phyloP scores from a whole-genome alignment of 2,797 vertebrate genomes.

The Cyprinodon diabolis region DNA sequence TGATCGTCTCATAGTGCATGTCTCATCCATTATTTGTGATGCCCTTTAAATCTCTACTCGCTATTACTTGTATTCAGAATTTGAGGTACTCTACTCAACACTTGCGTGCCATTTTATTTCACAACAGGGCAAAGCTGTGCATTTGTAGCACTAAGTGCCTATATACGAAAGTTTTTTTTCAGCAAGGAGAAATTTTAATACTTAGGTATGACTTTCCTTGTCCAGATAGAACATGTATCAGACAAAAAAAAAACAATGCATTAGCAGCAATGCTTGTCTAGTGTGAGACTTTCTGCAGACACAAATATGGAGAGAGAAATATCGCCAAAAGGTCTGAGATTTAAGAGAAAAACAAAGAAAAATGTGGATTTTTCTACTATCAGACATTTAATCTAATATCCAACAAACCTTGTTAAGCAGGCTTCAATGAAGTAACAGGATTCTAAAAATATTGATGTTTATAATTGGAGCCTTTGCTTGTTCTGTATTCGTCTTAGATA shows the following conservation, averaged over 20 bases:
- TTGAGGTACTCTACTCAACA: slow-evolving; percentile 18
- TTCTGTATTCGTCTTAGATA: slow-evolving; percentile 41
- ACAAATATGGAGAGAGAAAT: slow-evolving; percentile 27
- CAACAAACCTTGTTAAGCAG: slow-evolving; percentile 53
- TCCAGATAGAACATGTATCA: slow-evolving; percentile 48
- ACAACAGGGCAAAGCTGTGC: slow-evolving; percentile 34
- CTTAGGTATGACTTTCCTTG: slow-evolving; percentile 51
- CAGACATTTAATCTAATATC: slow-evolving; percentile 50
- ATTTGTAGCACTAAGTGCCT: slow-evolving; percentile 54
- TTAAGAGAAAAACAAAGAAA: slow-evolving; percentile 51
- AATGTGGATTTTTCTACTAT: slow-evolving; percentile 41
- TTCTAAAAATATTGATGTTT: slow-evolving; percentile 42
- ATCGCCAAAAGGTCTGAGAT: slow-evolving; percentile 28
- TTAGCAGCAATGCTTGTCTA: slow-evolving; percentile 37
- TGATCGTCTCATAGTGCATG: slow-evolving; percentile 58
- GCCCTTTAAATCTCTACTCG: slow-evolving; percentile 40
- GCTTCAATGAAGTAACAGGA: slow-evolving; percentile 62
- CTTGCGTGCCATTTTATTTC: slow-evolving; percentile 5
- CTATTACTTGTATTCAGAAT: slow-evolving; percentile 30
- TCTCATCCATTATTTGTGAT: slow-evolving; percentile 60
- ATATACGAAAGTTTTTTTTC: slow-evolving; percentile 61
- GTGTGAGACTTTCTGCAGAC: slow-evolving; percentile 21
- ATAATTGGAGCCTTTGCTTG: slow-evolving; percentile 32
- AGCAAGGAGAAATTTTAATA: slow-evolving; percentile 62
- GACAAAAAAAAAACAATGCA: slow-evolving; percentile 52